Conservation (phyloP, 2,797 vertebrate species). For the Falco berigora region DNA sequence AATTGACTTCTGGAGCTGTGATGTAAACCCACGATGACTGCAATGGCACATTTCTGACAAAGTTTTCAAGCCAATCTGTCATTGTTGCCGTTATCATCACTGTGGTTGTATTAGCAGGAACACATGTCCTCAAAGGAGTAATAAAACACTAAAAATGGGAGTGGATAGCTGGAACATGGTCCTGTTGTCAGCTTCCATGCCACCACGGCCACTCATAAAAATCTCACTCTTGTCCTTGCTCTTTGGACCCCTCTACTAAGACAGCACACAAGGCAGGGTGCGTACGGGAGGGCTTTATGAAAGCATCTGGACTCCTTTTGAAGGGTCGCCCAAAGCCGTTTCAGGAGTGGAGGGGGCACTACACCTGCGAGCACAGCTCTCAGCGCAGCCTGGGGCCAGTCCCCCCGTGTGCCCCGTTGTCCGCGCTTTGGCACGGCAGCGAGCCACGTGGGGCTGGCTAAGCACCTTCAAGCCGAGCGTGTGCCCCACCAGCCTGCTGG, state of each 20-base stretch:
- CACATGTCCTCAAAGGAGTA: background rate
- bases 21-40: background rate
- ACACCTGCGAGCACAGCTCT: background rate
- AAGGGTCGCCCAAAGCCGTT: background rate
- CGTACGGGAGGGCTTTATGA: background rate
- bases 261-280: background rate
- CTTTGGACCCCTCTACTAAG: background rate
- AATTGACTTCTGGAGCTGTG: background rate
- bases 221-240: background rate
- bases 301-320: background rate
- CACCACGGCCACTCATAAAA: background rate
- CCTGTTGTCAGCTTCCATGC: background rate
- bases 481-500: rapidly evolving
- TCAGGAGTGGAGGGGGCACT: background rate
- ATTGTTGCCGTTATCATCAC: background rate
- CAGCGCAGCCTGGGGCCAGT: background rate
- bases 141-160: slow-evolving; percentile 46
- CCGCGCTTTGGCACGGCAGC: too few relatives aligned
- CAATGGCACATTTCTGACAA: background rate
- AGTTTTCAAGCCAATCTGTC: background rate
- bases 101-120: background rate
- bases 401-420: rapidly evolving
- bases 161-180: background rate
- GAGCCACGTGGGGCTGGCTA: background rate
- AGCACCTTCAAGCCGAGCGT: background rate